Evolutionary conservation across 2,113 vertebrate genomes (phyloP).

Genomic region (Cynoglossus semilaevis): DNA sequence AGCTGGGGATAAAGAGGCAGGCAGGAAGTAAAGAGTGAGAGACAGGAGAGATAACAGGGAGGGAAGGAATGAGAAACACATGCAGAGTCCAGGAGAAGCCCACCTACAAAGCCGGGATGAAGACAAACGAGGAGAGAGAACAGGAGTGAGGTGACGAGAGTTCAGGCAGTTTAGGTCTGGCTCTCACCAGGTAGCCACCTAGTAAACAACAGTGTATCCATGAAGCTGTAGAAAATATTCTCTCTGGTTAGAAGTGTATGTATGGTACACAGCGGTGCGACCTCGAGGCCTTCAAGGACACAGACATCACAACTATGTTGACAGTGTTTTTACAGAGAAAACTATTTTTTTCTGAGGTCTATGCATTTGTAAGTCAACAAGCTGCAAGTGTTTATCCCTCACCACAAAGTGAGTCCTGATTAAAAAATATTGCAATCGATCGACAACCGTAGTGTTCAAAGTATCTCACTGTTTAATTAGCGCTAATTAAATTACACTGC

Average conservation of each 20-base stretch:
- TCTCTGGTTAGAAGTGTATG: not conserved
- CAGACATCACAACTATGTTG: not conserved
- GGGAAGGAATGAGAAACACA: constrained; percentile 10
- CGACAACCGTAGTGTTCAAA: not conserved
- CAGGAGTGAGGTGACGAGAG: constrained; percentile 24
- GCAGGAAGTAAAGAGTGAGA: constrained; percentile 27
- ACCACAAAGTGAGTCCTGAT: no score
- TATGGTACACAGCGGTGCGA: not conserved
- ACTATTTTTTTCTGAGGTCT: no score
- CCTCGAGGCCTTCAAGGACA: constrained; percentile 6
- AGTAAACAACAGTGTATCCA: constrained; percentile 18
- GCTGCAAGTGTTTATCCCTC: no score
- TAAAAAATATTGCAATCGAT: not conserved
- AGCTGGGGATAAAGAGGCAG: constrained; percentile 29
- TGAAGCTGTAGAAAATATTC: constrained; percentile 14
- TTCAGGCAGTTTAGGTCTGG: not conserved
- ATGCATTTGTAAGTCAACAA: no score
- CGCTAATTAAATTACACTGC: not conserved
- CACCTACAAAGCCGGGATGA: constrained; percentile 24
- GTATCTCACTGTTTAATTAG: not conserved
- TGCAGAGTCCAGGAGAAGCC: constrained; percentile 19
- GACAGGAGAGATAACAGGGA: constrained; percentile 29
- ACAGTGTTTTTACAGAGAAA: constrained; percentile 3
- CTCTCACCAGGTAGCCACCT: not conserved
- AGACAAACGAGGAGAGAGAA: constrained; percentile 32